Base-by-base conservation (phyloP, 2,888 invertebrate species). In the Rhogogaster chlorosoma region DNA sequence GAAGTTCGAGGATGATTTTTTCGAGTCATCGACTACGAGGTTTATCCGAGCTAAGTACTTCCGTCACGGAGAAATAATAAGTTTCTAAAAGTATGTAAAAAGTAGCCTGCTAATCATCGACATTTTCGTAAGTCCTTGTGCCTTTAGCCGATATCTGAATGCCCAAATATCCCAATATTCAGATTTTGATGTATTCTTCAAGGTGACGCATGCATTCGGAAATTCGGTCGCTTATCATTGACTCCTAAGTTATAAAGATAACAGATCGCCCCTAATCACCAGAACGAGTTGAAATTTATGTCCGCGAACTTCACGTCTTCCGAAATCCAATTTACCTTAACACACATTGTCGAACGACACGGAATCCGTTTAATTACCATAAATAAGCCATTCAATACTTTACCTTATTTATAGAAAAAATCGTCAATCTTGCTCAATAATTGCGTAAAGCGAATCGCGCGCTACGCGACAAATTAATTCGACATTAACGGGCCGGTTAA, bases 41-140 rank as follows among this genome's bases (percentile, higher is more conserved):
- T 61, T 61, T 61, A 12, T 67, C 18, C 18, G 0, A 45, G 2
- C 10, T 6, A n/a, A n/a, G n/a, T n/a, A 67, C 67, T 67, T 67
- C 67, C 67, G 67, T 67, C 67, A 67, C 29, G 67, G 9, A 67
- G 29, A 42, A 22, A 22, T 42, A 42, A n/a, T n/a, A n/a, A 32
- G 71, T 73, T 73, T 73, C 71, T 73, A 73, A 73, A 73, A 42
- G 2, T 22, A 22, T 6, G 42, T 73, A 73, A 73, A 71, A 80
- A 61, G 12, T 80, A 80, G 78, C 78, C 78, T 71, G 61, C n/a
- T 80, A 80, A 80, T 80, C 49, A 61, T 36, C 61, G 61, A 80
- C 22, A 53, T 49, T 80, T 73, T 73, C 71, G 26, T 42, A 18
- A 73, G 71, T 73, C 71, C 71, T 73, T 73, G 71, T 73, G 71